Percentiles rank a stretch among this genome's conserved stretches.
phyloP scores from a whole-genome alignment of 35 echinoderm and acorn worm species.

The Eucidaris tribuloides region DNA sequence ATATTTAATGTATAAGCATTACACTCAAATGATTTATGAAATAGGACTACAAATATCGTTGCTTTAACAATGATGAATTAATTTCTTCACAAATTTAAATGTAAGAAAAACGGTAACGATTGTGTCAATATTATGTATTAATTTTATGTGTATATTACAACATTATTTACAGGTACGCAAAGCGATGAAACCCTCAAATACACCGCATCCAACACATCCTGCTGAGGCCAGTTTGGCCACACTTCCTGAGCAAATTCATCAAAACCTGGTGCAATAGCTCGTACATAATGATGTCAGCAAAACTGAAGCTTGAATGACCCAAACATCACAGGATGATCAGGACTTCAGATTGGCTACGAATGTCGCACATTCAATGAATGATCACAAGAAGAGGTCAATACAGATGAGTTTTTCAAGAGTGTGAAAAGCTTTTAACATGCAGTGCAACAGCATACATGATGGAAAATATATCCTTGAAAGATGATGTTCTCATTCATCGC shows the following conservation, averaged over 20 bases:
- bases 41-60: too few relatives aligned
- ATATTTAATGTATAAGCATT: too few relatives aligned
- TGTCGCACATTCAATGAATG: neutral
- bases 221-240: neutral
- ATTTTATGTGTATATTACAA: too few relatives aligned
- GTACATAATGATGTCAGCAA: slow-evolving; percentile 3
- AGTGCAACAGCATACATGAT: neutral
- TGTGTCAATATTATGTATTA: too few relatives aligned
- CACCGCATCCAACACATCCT: neutral
- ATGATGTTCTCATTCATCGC: neutral
- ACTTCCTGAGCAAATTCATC: neutral
- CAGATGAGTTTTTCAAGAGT: neutral
- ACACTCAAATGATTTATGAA: too few relatives aligned
- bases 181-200: neutral
- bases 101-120: too few relatives aligned
- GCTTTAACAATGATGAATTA: too few relatives aligned
- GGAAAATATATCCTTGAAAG: neutral
- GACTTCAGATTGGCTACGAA: slow-evolving; percentile 4
- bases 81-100: too few relatives aligned
- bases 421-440: neutral
- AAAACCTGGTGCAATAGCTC: neutral
- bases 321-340: neutral
- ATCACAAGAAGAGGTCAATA: neutral
- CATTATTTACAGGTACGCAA: neutral
- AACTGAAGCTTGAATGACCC: neutral